phyloP scores from a whole-genome alignment of 2,888 invertebrate species.

The Plagiodera versicolora region DNA sequence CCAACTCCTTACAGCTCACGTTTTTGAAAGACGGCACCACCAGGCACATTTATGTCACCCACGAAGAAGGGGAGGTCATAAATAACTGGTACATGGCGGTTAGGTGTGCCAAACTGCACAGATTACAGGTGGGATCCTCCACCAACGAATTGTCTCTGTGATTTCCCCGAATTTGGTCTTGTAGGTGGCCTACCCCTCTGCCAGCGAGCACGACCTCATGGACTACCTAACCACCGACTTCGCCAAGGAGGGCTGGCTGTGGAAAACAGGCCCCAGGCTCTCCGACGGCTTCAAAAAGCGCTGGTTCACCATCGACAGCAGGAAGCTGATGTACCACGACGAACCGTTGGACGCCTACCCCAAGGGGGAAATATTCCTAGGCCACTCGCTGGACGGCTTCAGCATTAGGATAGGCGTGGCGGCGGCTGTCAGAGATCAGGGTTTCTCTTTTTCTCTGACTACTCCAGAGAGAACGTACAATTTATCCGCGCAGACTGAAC shows the following conservation, averaged over 20 bases:
- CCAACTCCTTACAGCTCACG: slow-evolving; percentile 80
- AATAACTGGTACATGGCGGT: slow-evolving; percentile 74
- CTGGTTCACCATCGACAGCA: slow-evolving; percentile 87
- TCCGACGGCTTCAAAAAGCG: slow-evolving; percentile 81
- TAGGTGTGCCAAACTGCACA: slow-evolving; percentile 79
- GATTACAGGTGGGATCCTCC: slow-evolving; percentile 62
- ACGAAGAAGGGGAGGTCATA: slow-evolving; percentile 82
- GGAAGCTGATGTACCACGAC: slow-evolving; percentile 92
- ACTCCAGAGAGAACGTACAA: slow-evolving; percentile 79
- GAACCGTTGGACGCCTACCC: slow-evolving; percentile 86
- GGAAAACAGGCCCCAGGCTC: slow-evolving; percentile 84
- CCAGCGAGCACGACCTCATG: slow-evolving; percentile 70
- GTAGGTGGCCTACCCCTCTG: slow-evolving; percentile 74
- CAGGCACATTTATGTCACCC: slow-evolving; percentile 84
- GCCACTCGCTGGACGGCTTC: slow-evolving; percentile 75
- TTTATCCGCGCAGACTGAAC: slow-evolving; percentile 73
- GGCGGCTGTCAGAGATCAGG: slow-evolving; percentile 71
- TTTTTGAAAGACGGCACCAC: slow-evolving; percentile 85
- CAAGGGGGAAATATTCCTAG: slow-evolving; percentile 88
- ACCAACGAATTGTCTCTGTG: too few relatives aligned
- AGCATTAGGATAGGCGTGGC: slow-evolving; percentile 70
- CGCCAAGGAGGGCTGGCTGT: slow-evolving; percentile 82
- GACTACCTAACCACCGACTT: slow-evolving; percentile 79
- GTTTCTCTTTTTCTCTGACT: slow-evolving; percentile 78
- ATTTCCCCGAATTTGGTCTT: background rate